Percentiles rank a stretch among this genome's conserved stretches.
These are phyloP conservation scores for Stenchaetothrips biformis DNA, from an alignment of 2,888 invertebrate genomes.

Conservation along the genomic window DNA sequence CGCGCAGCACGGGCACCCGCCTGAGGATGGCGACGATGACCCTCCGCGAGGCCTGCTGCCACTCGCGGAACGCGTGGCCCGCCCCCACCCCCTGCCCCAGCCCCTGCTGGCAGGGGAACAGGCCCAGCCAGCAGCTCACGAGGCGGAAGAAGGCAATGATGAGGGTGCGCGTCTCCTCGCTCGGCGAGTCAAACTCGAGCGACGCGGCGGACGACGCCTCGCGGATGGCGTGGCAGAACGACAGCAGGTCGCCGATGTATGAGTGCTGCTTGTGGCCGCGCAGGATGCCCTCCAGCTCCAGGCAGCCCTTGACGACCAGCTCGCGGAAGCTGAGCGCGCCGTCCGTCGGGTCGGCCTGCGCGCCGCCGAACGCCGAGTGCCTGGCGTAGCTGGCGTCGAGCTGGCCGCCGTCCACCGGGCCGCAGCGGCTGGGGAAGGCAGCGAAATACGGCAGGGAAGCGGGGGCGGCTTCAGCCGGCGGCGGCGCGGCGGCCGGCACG, in stretches of 20 bases:
- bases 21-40: slow-evolving; percentile 16
- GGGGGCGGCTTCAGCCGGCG: background rate
- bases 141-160: slow-evolving; percentile 23
- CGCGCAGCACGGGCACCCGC: slow-evolving; percentile 3
- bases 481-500: background rate
- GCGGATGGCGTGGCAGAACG: slow-evolving; percentile 11
- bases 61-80: background rate
- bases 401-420: background rate
- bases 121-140: slow-evolving; percentile 16
- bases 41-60: slow-evolving; percentile 11
- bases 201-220: background rate
- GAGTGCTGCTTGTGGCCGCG: slow-evolving; percentile 17
- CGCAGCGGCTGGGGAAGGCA: background rate
- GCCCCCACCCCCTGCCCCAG: background rate
- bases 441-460: background rate
- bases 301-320: slow-evolving; percentile 14
- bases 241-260: slow-evolving; percentile 13
- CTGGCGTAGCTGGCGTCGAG: background rate
- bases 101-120: slow-evolving; percentile 14
- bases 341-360: background rate
- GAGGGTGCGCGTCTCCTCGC: slow-evolving; percentile 9
- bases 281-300: slow-evolving; percentile 7
- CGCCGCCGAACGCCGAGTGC: background rate
- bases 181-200: background rate
- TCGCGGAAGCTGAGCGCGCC: slow-evolving; percentile 7